Conservation (phyloP, 92 coral and sea anemone species). For the Palythoa heliodiscus region DNA sequence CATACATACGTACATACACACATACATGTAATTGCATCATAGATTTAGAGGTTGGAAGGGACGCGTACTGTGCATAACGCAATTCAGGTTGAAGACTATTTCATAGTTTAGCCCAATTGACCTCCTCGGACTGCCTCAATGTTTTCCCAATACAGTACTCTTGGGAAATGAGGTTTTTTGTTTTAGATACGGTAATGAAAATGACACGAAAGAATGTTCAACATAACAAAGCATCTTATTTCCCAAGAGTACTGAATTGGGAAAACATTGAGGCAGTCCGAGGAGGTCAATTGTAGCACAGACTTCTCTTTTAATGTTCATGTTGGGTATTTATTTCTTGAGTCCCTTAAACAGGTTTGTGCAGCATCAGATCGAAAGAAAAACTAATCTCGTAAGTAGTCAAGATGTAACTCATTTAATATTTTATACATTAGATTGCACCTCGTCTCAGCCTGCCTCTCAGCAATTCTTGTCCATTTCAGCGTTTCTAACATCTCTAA, state of each 20-base stretch:
- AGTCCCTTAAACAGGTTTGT: not conserved
- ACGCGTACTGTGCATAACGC: not conserved
- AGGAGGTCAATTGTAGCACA: not conserved
- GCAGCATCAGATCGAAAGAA: not conserved
- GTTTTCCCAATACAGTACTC: too few species aligned
- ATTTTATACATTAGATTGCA: not conserved
- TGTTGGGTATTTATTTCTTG: not conserved
- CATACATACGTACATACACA: too few species aligned
- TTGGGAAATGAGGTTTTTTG: too few species aligned
- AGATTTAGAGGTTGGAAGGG: not conserved
- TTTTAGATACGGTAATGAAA: too few species aligned
- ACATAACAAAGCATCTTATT: too few species aligned
- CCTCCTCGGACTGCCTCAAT: too few species aligned
- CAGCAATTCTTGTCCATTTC: not conserved
- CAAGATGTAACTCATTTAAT: not conserved
- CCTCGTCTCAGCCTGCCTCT: slow-evolving; percentile 5
- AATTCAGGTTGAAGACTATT: slow-evolving; percentile 12
- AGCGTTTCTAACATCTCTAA: not conserved
- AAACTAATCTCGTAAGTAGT: not conserved
- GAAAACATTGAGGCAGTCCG: too few species aligned
- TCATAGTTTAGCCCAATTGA: not conserved
- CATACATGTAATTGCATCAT: not conserved
- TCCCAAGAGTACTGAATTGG: too few species aligned
- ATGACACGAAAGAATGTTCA: too few species aligned
- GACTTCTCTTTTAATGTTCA: not conserved